Evolutionary conservation across 2,888 invertebrate species (phyloP).

Genomic region (Orthosia gothica): DNA sequence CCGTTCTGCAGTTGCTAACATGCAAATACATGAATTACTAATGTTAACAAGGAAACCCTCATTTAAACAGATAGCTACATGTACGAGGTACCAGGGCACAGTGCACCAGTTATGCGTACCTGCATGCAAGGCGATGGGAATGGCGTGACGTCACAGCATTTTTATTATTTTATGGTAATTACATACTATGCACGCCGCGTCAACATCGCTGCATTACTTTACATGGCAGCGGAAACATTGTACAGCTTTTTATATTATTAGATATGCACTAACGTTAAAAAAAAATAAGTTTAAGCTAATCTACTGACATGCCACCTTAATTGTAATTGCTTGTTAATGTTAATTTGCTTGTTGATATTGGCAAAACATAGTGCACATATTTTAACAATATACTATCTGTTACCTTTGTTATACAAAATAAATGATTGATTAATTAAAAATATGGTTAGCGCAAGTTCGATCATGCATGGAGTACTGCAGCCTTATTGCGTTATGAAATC

Average conservation of each 20-base stretch:
- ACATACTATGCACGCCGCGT: conserved; percentile 43
- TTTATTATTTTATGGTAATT: conserved; percentile 69
- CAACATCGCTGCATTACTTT: conserved; percentile 52
- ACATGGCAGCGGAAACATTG: conserved; percentile 52
- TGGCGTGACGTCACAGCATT: conserved; percentile 57
- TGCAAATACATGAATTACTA: conserved; percentile 20
- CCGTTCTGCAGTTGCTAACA: neutral
- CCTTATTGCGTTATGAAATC: too few species aligned
- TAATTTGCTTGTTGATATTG: too few species aligned
- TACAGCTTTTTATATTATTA: conserved; percentile 24
- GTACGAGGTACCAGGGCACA: conserved; percentile 23
- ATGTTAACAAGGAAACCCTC: conserved; percentile 3
- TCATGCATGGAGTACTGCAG: too few species aligned
- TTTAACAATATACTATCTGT: too few species aligned
- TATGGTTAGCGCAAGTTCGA: too few species aligned
- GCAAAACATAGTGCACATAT: too few species aligned
- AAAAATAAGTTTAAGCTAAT: too few species aligned
- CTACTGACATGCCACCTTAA: too few species aligned
- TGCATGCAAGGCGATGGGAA: conserved; percentile 47
- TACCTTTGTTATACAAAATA: too few species aligned
- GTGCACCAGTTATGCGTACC: conserved; percentile 47
- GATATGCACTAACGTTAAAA: too few species aligned
- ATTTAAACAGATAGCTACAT: conserved; percentile 35
- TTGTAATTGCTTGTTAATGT: too few species aligned
- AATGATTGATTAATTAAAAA: too few species aligned